A percentile compares a stretch with the other conserved stretches of the same genome.
These are phyloP conservation scores for Chiridota heheva DNA, from an alignment of 35 echinoderm and acorn worm species.

Conservation along the genomic window DNA sequence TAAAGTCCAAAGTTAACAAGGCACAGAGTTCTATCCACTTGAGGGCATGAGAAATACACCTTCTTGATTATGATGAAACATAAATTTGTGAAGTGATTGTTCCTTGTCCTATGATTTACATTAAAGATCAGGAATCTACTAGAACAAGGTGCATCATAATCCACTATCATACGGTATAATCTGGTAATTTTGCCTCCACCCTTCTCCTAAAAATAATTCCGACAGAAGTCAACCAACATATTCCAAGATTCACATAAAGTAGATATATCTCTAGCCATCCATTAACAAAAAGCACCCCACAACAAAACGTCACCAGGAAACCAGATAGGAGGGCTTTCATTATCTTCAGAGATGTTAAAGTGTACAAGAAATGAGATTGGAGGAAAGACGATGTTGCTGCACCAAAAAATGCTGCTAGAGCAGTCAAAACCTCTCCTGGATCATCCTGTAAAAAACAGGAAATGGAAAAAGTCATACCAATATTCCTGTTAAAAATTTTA, in stretches of 20 bases:
- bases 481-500: no score
- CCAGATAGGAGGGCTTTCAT: slow-evolving; percentile 17
- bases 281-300: background rate
- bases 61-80: no score
- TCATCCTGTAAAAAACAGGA: slow-evolving; percentile 9
- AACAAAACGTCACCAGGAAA: slow-evolving; percentile 17
- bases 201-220: slow-evolving; percentile 3
- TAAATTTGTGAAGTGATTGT: no score
- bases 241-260: slow-evolving; percentile 4
- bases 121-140: no score
- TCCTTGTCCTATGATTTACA: no score
- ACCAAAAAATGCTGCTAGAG: slow-evolving; percentile 27
- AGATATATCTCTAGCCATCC: slow-evolving; percentile 21
- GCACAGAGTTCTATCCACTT: no score
- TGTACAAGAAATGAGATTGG: slow-evolving; percentile 13
- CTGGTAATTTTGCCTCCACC: slow-evolving; percentile 18
- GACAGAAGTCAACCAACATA: slow-evolving; percentile 8
- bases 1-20: no score
- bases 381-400: background rate
- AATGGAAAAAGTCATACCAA: background rate
- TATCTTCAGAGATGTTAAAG: background rate
- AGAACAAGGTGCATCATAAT: no score
- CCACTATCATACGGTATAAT: slow-evolving; percentile 37
- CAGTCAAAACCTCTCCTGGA: background rate
- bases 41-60: no score